Conservation (phyloP, 1,140 invertebrate species). For the Drosophila insularis region DNA sequence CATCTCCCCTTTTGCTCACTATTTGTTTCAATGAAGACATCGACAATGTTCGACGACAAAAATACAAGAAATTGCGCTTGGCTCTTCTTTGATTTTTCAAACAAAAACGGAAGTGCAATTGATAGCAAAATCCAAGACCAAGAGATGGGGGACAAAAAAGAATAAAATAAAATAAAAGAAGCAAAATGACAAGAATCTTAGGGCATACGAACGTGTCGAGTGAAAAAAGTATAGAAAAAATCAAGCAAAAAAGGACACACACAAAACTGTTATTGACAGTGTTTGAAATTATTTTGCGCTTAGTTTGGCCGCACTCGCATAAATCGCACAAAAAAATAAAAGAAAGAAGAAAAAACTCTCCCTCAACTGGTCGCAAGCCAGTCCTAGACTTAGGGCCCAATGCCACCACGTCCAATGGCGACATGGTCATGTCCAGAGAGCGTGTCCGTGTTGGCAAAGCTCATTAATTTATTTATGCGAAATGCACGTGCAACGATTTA, state of each 20-base stretch:
- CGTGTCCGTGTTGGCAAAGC: constrained; percentile 33
- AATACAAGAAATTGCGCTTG: constrained; percentile 75
- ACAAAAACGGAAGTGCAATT: constrained; percentile 69
- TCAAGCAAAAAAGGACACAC: constrained; percentile 24
- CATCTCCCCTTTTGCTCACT: constrained; percentile 2
- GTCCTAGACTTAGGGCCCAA: constrained; percentile 5
- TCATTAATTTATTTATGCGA: constrained; percentile 82
- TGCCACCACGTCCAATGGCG: constrained; percentile 21
- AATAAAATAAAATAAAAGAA: neutral
- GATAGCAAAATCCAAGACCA: constrained; percentile 50
- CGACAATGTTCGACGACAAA: constrained; percentile 39
- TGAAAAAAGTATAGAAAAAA: constrained; percentile 31
- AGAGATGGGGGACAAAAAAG: neutral
- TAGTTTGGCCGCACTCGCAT: constrained; percentile 70
- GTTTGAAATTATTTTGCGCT: constrained; percentile 78
- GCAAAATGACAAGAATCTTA: constrained; percentile 24
- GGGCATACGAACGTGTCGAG: constrained; percentile 75
- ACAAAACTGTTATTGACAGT: constrained; percentile 75
- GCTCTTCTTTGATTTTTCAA: constrained; percentile 56
- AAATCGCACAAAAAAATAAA: constrained; percentile 54
- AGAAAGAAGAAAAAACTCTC: no score
- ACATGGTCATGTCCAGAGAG: constrained; percentile 9
- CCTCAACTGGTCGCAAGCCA: no score
- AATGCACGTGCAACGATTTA: constrained; percentile 74
- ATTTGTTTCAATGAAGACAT: constrained; percentile 21